These are phyloP conservation scores for Tetraodon nigroviridis DNA, from an alignment of 2,113 vertebrate genomes.

Conservation along the genomic window DNA sequence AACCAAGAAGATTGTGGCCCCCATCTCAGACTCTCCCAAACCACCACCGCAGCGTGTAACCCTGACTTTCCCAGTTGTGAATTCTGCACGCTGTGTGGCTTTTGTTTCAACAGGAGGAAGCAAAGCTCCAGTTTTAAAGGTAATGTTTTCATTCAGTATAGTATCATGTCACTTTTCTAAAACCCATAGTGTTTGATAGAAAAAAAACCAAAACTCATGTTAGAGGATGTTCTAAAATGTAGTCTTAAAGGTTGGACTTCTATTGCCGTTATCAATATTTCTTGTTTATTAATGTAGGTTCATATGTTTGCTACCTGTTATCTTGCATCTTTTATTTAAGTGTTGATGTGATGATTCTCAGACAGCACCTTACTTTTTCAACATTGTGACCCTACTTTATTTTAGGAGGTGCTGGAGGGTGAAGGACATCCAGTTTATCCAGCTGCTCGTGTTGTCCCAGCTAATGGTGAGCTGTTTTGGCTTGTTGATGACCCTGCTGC, in stretches of 20 bases:
- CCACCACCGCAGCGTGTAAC: conserved; percentile 84
- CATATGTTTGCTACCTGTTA: neutral
- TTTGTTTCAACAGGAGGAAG: conserved; percentile 88
- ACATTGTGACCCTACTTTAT: conserved; percentile 3
- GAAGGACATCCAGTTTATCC: conserved; percentile 73
- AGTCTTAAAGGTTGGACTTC: neutral
- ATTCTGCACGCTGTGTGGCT: conserved; percentile 80
- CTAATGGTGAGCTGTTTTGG: conserved; percentile 82
- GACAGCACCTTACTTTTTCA: neutral
- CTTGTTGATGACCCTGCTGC: conserved; percentile 86
- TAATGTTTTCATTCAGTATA: conserved; percentile 34
- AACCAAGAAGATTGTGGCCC: conserved; percentile 80
- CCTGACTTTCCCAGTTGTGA: conserved; percentile 85
- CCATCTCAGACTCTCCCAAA: conserved; percentile 87
- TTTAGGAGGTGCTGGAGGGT: conserved; percentile 82
- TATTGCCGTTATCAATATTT: neutral
- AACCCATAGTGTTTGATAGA: conserved; percentile 1
- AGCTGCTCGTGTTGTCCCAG: conserved; percentile 78
- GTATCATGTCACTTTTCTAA: neutral
- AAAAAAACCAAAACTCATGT: neutral
- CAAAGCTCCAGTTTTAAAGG: conserved; percentile 87
- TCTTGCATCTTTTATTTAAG: too few relatives aligned
- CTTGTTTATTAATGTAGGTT: neutral
- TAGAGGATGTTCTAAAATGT: neutral
- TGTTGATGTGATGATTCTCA: too few relatives aligned